Percentiles rank a stretch among this genome's conserved stretches.
Conservation (phyloP, 23 tunicate species). For the Trididemnum miniatum region DNA sequence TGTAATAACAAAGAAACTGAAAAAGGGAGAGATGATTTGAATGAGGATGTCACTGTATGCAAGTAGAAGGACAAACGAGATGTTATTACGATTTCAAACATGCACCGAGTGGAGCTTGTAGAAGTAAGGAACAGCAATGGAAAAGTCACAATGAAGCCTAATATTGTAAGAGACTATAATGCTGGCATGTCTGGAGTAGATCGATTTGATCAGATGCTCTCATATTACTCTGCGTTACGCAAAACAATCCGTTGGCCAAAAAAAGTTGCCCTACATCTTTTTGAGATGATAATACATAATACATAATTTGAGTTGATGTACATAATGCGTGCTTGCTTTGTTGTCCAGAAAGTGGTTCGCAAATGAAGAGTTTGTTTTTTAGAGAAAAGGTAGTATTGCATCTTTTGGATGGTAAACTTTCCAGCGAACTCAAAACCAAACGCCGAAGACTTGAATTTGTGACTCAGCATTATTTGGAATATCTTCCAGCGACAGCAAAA, state of each 20-base stretch:
- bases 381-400: constrained; percentile 9
- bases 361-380: constrained; percentile 10
- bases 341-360: constrained; percentile 12
- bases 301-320: not conserved
- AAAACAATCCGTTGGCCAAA: constrained; percentile 25
- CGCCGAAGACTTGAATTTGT: constrained; percentile 10
- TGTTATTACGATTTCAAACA: constrained; percentile 14
- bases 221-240: constrained; percentile 7
- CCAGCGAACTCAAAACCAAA: not conserved
- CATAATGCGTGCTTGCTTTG: constrained; percentile 3
- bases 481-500: constrained; percentile 19
- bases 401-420: constrained; percentile 12
- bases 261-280: not conserved
- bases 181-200: constrained; percentile 23
- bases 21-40: constrained; percentile 8
- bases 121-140: constrained; percentile 18
- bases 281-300: not conserved
- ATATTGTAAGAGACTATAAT: constrained; percentile 13
- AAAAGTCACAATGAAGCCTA: constrained; percentile 12
- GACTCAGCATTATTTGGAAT: constrained; percentile 15
- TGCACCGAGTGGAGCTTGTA: constrained; percentile 16
- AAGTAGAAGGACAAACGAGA: constrained; percentile 23
- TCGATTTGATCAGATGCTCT: constrained; percentile 15
- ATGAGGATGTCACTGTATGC: not conserved
- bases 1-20: constrained; percentile 8